Evolutionary conservation across 1,140 invertebrate species (phyloP), one percentile per base, ranked within the genome.

Genomic region (Brachionus sp.): DNA sequence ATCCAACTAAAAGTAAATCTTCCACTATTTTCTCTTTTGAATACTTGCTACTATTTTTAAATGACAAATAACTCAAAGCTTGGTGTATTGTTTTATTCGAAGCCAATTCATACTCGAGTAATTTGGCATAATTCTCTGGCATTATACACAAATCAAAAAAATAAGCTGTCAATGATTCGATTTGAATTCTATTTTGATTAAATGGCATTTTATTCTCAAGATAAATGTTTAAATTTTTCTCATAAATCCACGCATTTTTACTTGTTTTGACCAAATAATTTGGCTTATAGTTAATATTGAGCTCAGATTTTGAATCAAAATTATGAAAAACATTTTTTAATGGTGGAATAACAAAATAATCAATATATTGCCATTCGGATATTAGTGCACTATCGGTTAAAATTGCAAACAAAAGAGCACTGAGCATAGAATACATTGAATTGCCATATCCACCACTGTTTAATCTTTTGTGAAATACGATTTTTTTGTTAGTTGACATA

Each of bases 301-400:
- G n/a, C 19, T 70, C 13, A 2, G 37, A 70, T 16, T 29, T 70
- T 9, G 66, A 19, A 7, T 70, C 66, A 16, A n/a, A 70, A 42
- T 70, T 39, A 33, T 70, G 29, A 9, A 70, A 70, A 19, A 70
- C 37, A 37, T 70, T 37, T 33, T 70, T 70, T 39, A 70, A 16
- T n/a, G 66, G 66, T 35, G 66, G 66, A 1, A 37, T 9, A 19
- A 70, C 19, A 39, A 70, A 70, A 23, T 16, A 39, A 0, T 70
- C 66, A 23, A 70, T 70, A 16, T 70, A 70, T 19, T 70, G 13
- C 66, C 66, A 70, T 39, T 70, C 66, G 0, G 66, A 70, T 70
- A 70, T 39, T 16, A 70, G 1, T 6, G 66, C 66, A 37, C 33
- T 37, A 7, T 70, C 66, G 16, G 12, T 70, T 16, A 70, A 9